These are phyloP conservation scores for Micropoecilia bifurca DNA, from an alignment of 2,797 vertebrate genomes.

Conservation along the genomic window DNA sequence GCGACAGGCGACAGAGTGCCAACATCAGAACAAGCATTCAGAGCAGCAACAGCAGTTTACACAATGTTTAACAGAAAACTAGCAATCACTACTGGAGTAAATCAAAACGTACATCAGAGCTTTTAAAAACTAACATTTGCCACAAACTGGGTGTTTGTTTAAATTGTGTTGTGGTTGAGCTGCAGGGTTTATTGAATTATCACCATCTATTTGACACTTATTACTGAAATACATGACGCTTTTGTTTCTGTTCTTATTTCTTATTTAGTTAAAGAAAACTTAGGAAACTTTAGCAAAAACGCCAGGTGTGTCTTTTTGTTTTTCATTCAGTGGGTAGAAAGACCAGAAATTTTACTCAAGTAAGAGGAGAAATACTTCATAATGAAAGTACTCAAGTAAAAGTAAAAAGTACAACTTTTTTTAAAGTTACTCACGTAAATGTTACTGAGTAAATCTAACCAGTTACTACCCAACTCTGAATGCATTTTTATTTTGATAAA, in stretches of 20 bases:
- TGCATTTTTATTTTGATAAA: too few relatives aligned
- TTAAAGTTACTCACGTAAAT: background rate
- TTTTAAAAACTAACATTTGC: background rate
- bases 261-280: too few relatives aligned
- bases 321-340: background rate
- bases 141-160: background rate
- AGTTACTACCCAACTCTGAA: background rate
- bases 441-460: too few relatives aligned
- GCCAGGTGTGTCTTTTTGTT: background rate
- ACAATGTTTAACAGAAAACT: constrained; percentile 23
- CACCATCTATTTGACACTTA: background rate
- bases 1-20: constrained; percentile 54
- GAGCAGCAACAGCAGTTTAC: constrained; percentile 14
- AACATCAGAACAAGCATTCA: constrained; percentile 51
- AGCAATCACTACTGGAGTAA: constrained; percentile 9
- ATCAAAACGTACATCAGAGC: background rate
- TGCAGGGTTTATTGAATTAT: background rate
- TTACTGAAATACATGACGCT: too few relatives aligned
- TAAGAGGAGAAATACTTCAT: background rate
- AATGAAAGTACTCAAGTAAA: background rate
- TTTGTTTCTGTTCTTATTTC: too few relatives aligned
- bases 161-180: background rate
- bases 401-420: background rate
- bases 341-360: background rate
- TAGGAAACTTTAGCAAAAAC: too few relatives aligned